Conservation (phyloP, 2,797 vertebrate genomes). For the Danio jaintianensis region DNA sequence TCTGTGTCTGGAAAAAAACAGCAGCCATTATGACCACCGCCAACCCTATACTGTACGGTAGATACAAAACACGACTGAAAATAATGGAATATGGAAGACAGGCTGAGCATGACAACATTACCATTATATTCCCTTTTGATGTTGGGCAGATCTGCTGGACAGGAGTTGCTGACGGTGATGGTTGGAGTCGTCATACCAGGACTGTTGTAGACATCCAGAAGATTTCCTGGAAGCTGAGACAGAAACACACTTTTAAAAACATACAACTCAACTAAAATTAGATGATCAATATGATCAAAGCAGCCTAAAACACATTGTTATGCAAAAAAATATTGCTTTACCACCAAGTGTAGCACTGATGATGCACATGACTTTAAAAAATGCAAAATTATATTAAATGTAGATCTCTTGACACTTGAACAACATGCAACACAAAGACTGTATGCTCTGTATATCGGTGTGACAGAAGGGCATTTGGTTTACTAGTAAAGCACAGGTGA, state of each 20-base stretch:
- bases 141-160: constrained; percentile 89
- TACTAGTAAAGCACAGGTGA: no score
- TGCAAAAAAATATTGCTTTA: neutral
- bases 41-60: neutral
- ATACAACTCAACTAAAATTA: neutral
- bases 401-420: neutral
- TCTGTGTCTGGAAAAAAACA: constrained; percentile 74
- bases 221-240: constrained; percentile 86
- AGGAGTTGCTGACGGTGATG: constrained; percentile 91
- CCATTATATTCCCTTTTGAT: constrained; percentile 87
- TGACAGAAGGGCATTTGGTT: no score
- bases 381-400: neutral
- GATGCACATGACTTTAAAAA: neutral
- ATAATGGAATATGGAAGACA: neutral
- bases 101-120: constrained; percentile 51
- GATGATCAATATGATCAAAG: neutral
- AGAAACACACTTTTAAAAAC: neutral
- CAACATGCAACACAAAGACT: no score
- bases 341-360: neutral
- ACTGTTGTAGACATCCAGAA: constrained; percentile 86
- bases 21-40: neutral
- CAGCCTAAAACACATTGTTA: neutral
- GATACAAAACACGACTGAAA: neutral
- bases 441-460: no score
- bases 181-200: constrained; percentile 81